Evolutionary conservation across 2,888 invertebrate species (phyloP).

Genomic region (Neria commutata): DNA sequence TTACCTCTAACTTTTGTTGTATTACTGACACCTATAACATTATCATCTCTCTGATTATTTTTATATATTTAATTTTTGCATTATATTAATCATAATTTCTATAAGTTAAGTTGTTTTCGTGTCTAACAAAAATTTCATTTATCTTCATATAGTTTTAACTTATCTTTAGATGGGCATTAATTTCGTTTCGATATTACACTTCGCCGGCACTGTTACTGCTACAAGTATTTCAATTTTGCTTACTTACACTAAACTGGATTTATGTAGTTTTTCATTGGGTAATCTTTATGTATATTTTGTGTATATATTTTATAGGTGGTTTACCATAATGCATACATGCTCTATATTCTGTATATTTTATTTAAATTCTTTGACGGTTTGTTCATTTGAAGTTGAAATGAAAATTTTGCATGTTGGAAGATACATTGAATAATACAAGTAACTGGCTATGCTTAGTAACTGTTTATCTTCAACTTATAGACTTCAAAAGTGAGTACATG

Average conservation of each 20-base stretch:
- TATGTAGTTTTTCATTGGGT: neutral
- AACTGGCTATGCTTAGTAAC: too few species aligned
- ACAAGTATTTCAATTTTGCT: too few species aligned
- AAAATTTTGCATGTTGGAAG: too few species aligned
- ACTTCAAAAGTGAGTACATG: too few species aligned
- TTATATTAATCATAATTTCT: constrained; percentile 6
- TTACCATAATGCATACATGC: neutral
- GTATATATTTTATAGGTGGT: neutral
- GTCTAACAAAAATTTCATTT: constrained; percentile 17
- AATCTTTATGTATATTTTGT: neutral
- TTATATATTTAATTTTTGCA: constrained; percentile 21
- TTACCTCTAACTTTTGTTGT: constrained; percentile 24
- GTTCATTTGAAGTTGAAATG: too few species aligned
- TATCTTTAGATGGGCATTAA: constrained; percentile 11
- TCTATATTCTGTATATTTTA: too few species aligned
- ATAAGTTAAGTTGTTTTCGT: neutral
- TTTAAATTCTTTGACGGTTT: too few species aligned
- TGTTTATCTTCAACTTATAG: too few species aligned
- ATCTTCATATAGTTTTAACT: constrained; percentile 25
- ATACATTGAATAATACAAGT: too few species aligned
- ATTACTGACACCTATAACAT: too few species aligned
- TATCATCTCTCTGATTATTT: too few species aligned
- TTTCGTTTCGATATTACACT: constrained; percentile 47
- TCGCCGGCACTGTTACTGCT: constrained; percentile 45
- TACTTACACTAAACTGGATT: neutral